These are phyloP conservation scores for Thalassaphorura encarpata DNA, from an alignment of 1,140 invertebrate species.

Conservation along the genomic window DNA sequence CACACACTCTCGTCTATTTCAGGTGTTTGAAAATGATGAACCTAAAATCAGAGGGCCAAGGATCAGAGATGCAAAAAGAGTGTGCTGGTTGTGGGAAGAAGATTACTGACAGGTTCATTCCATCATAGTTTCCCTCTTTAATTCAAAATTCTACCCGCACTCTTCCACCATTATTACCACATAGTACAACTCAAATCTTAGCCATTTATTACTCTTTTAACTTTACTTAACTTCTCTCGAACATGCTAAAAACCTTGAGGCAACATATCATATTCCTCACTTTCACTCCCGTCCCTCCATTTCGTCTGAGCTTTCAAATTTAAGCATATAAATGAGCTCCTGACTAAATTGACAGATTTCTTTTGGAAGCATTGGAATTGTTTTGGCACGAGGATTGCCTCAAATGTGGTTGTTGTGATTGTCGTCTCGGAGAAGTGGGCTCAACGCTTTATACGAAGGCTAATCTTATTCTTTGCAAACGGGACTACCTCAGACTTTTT, in stretches of 20 bases:
- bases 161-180: too few relatives aligned
- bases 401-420: constrained; percentile 87
- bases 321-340: background rate
- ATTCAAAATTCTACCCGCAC: too few relatives aligned
- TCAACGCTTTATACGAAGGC: constrained; percentile 85
- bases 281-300: background rate
- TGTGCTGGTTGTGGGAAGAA: constrained; percentile 77
- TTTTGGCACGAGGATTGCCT: constrained; percentile 93
- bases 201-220: too few relatives aligned
- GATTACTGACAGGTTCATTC: constrained; percentile 59
- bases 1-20: too few relatives aligned
- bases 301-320: background rate
- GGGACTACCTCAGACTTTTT: constrained; percentile 89
- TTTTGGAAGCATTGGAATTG: constrained; percentile 69
- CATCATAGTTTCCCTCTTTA: constrained; percentile 3
- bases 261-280: too few relatives aligned
- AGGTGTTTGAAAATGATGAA: constrained; percentile 42
- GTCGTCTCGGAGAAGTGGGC: constrained; percentile 80
- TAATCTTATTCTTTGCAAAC: constrained; percentile 82
- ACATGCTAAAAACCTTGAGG: too few relatives aligned
- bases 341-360: constrained; percentile 45
- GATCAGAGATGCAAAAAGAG: constrained; percentile 44
- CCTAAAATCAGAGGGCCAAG: constrained; percentile 43
- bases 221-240: too few relatives aligned
- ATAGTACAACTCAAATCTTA: too few relatives aligned